A percentile compares a stretch with the other conserved stretches of the same genome.
These are phyloP conservation scores for Prunella himalayana DNA, from an alignment of 2,113 vertebrate genomes.

Conservation along the genomic window DNA sequence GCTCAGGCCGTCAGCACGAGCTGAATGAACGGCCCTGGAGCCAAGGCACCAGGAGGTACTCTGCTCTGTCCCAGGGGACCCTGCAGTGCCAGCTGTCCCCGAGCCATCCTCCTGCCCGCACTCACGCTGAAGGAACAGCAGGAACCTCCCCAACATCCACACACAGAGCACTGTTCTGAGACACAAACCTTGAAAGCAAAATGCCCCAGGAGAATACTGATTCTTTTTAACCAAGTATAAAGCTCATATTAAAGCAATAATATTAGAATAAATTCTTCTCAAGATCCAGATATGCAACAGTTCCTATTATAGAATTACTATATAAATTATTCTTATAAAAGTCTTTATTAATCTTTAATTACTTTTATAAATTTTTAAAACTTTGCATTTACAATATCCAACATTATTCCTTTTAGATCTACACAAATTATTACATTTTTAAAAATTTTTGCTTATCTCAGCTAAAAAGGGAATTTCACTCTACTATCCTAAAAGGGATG, in stretches of 20 bases:
- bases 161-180: not conserved
- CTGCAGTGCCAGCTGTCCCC: not conserved
- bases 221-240: not conserved
- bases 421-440: not conserved
- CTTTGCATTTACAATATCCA: not conserved
- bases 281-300: not conserved
- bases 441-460: not conserved
- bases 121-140: not conserved
- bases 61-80: not conserved
- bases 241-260: not conserved
- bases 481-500: not conserved
- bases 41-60: not conserved
- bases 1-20: accelerated
- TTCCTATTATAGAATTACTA: not conserved
- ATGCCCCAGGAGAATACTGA: not conserved
- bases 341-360: not conserved
- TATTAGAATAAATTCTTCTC: not conserved
- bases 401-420: not conserved
- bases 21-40: not conserved
- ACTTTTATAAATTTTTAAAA: not conserved
- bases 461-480: not conserved
- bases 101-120: not conserved
- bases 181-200: not conserved
- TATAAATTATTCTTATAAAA: not conserved
- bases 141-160: not conserved